Evolutionary conservation across 2,113 vertebrate species (phyloP).

Genomic region (Etheostoma spectabile): DNA sequence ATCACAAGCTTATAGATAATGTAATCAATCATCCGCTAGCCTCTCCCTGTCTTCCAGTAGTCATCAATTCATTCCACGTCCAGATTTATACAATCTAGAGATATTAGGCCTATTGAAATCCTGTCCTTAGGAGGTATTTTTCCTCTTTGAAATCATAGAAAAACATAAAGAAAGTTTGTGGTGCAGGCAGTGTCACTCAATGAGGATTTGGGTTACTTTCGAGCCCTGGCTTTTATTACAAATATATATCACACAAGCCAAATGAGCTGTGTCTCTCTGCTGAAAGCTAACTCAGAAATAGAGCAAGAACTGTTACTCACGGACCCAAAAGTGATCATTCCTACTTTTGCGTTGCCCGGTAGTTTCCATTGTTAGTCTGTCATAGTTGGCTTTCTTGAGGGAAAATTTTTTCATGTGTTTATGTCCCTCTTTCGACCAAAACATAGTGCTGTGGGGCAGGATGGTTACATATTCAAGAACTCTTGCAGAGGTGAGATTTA

Average conservation of each 20-base stretch:
- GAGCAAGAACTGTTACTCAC: constrained; percentile 5
- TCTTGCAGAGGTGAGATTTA: constrained; percentile 18
- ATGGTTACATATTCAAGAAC: constrained; percentile 13
- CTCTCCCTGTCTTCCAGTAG: not conserved
- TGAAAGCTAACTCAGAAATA: constrained; percentile 18
- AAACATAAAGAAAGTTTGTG: constrained; percentile 5
- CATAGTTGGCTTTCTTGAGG: constrained; percentile 13
- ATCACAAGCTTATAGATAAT: not conserved
- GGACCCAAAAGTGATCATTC: not conserved
- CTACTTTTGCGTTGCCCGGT: not conserved
- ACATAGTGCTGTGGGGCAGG: not conserved
- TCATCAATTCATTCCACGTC: not conserved
- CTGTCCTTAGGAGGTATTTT: not conserved
- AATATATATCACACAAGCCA: constrained; percentile 24
- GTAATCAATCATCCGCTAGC: constrained; percentile 1
- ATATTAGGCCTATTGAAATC: constrained; percentile 12
- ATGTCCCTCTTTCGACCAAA: not conserved
- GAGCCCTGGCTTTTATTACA: constrained; percentile 23
- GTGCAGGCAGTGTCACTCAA: not conserved
- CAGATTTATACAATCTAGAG: not conserved
- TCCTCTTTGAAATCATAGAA: not conserved
- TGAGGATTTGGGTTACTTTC: constrained; percentile 7
- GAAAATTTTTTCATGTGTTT: not conserved
- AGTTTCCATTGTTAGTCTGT: constrained; percentile 28
- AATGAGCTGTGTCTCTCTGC: not conserved